Conservation (phyloP, 2,113 vertebrate genomes). For the Eublepharis macularius region DNA sequence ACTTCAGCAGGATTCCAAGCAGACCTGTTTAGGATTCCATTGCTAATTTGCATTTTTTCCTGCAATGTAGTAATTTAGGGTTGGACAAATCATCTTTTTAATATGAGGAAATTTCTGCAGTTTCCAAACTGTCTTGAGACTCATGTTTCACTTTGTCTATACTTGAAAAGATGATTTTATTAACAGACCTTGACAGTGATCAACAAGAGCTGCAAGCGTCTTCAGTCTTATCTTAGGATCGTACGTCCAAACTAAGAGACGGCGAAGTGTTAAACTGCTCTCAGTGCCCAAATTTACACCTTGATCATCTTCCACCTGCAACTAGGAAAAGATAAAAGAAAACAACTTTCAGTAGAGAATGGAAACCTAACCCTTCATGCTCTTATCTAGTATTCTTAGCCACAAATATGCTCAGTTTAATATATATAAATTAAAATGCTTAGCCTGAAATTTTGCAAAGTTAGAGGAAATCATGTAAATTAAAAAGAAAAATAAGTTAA, state of each 20-base stretch:
- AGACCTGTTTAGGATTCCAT: too few relatives aligned
- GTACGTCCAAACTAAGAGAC: slow-evolving; percentile 96
- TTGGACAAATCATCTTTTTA: neutral
- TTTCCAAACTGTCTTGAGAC: neutral
- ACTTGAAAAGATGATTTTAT: neutral
- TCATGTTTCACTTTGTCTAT: neutral
- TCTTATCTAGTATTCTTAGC: neutral
- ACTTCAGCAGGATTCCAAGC: too few relatives aligned
- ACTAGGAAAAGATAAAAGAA: slow-evolving; percentile 65
- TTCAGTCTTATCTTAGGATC: slow-evolving; percentile 95
- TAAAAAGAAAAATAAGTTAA: neutral
- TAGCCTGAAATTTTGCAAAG: neutral
- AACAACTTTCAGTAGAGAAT: neutral
- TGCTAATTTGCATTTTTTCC: neutral
- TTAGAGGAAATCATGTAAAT: slow-evolving; percentile 4
- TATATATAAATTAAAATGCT: neutral
- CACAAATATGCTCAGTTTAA: neutral
- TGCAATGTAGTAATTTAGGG: neutral
- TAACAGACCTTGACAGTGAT: slow-evolving; percentile 93
- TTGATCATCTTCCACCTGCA: slow-evolving; percentile 97
- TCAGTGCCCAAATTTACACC: slow-evolving; percentile 87
- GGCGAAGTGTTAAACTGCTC: slow-evolving; percentile 87
- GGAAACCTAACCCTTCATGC: neutral
- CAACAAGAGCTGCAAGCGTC: slow-evolving; percentile 95
- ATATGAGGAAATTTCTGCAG: neutral